Conservation (phyloP, 2,797 vertebrate species). For the Sebastes oblongus region DNA sequence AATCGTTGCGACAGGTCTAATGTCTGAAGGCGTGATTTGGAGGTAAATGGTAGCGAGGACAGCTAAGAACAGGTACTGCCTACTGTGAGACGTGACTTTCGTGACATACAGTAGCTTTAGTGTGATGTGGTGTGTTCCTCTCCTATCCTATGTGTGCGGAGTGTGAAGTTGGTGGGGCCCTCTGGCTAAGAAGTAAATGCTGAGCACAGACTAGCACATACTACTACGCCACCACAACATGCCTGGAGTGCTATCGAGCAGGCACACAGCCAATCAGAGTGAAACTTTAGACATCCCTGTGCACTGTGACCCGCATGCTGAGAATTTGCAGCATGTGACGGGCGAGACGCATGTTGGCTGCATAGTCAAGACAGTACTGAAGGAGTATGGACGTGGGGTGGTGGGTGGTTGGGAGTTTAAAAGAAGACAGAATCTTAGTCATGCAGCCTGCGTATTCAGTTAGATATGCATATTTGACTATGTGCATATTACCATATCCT, state of each 20-base stretch:
- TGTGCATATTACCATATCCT: not conserved
- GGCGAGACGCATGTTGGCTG: conserved; percentile 30
- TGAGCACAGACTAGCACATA: conserved; percentile 27
- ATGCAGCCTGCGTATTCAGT: not conserved
- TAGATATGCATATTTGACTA: not conserved
- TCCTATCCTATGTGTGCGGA: not conserved
- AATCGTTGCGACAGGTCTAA: conserved; percentile 7
- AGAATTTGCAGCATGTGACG: conserved; percentile 66
- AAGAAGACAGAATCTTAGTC: conserved; percentile 11
- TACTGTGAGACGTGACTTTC: conserved; percentile 16
- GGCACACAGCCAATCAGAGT: conserved; percentile 54
- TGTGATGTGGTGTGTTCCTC: not conserved
- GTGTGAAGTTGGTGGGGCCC: conserved; percentile 20
- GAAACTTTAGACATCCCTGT: conserved; percentile 68
- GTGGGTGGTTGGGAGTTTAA: not conserved
- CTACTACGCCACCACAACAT: conserved; percentile 45
- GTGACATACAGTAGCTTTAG: conserved; percentile 3
- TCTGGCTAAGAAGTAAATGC: conserved; percentile 31
- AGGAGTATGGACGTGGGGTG: not conserved
- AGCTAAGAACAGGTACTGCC: not conserved
- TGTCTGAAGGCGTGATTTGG: conserved; percentile 18
- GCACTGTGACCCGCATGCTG: conserved; percentile 18
- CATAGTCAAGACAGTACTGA: not conserved
- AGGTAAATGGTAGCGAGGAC: conserved; percentile 4
- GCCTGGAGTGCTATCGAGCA: conserved; percentile 47